Percentiles rank a stretch among this genome's conserved stretches.
These are phyloP conservation scores for Ptilonorhynchus violaceus DNA, from an alignment of 2,113 vertebrate species.

Conservation along the genomic window DNA sequence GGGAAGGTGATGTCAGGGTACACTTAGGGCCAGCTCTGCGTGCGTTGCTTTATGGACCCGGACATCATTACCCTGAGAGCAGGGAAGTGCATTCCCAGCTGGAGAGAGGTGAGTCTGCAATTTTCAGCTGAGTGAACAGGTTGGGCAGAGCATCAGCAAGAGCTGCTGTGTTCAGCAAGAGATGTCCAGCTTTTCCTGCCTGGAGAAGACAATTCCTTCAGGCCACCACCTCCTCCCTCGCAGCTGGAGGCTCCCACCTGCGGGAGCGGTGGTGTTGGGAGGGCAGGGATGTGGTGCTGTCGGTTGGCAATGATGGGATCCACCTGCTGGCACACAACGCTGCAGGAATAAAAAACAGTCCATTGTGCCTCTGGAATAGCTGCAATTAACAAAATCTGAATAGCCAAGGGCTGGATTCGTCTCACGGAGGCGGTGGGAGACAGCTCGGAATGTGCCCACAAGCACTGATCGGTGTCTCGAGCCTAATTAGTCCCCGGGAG, in stretches of 20 bases:
- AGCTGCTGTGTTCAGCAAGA: neutral
- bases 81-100: neutral
- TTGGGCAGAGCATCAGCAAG: neutral
- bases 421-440: neutral
- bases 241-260: neutral
- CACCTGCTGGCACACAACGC: conserved; percentile 43
- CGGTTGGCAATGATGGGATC: neutral
- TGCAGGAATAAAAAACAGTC: neutral
- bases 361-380: neutral
- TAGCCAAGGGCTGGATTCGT: neutral
- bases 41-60: neutral
- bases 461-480: neutral
- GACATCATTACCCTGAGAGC: neutral
- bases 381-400: conserved; percentile 7
- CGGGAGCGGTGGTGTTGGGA: neutral
- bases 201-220: neutral
- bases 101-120: neutral
- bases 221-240: neutral
- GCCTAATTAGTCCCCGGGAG: neutral
- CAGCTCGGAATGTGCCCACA: neutral
- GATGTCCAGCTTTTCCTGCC: neutral
- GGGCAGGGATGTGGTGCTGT: neutral
- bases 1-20: neutral
- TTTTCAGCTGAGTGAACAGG: neutral
- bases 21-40: neutral